These are phyloP conservation scores for Brachynemurus nebulosus DNA, from an alignment of 2,888 invertebrate species.

Conservation along the genomic window DNA sequence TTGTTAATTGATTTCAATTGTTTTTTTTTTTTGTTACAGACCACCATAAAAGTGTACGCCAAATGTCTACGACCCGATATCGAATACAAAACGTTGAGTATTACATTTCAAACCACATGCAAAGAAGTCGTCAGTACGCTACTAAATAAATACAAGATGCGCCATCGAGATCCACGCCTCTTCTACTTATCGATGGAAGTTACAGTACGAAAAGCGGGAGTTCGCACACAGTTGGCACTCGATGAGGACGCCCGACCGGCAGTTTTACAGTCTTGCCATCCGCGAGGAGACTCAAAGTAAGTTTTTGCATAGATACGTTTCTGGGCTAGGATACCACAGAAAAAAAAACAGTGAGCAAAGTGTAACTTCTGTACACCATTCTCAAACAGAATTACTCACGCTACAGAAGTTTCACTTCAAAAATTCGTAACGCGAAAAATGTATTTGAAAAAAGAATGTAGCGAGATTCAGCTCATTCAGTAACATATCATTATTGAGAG, in stretches of 20 bases:
- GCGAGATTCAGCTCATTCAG: too few species aligned
- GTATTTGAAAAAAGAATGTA: too few species aligned
- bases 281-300: constrained; percentile 81
- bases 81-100: constrained; percentile 88
- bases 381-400: too few species aligned
- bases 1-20: neutral
- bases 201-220: constrained; percentile 68
- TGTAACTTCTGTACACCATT: too few species aligned
- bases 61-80: constrained; percentile 82
- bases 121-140: constrained; percentile 74
- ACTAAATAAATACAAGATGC: constrained; percentile 72
- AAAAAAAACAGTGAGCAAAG: too few species aligned
- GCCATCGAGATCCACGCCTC: constrained; percentile 80
- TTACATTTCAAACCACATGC: constrained; percentile 78
- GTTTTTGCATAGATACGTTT: too few species aligned
- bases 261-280: constrained; percentile 85
- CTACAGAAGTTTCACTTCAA: too few species aligned
- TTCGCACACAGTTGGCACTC: constrained; percentile 65
- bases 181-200: constrained; percentile 94
- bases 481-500: too few species aligned
- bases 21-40: constrained; percentile 43
- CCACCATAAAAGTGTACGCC: constrained; percentile 83
- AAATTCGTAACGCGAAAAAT: neutral
- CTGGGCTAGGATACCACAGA: too few species aligned
- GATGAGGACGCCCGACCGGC: constrained; percentile 85